Base-by-base conservation (phyloP, 2,113 vertebrate species). In the Stercorarius parasiticus region DNA sequence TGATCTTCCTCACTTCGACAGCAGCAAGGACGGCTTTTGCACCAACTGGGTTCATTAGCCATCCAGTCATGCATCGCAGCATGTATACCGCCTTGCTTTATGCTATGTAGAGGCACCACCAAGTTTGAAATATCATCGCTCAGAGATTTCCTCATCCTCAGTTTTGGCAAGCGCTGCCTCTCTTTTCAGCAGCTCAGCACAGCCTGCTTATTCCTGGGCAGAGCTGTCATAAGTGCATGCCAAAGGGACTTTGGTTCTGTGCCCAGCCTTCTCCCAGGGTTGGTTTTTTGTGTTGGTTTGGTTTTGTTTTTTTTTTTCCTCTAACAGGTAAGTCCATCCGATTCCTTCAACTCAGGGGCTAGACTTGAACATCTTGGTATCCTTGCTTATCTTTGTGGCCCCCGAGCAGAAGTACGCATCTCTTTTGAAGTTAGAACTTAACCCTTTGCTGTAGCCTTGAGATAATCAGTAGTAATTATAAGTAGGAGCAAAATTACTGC, bases 371-470 rank as follows among this genome's bases (percentile, higher is more conserved):
- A 53, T 90, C 95, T 93, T 77, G 71, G 67, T 80, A 90, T 92
- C 82, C 40, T 73, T 86, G 49, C 93, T 95, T 96, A 95, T 90
- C 93, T 95, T 70, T 91, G 45, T 89, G 70, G 89, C 73, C 34
- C 52, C 52, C 29, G 8, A 94, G 91, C 87, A 96, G 78, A 91
- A 21, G 40, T 2, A 82, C 70, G 38, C 65, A 82, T 79, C 43
- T 87, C 91, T 90, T 96, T 95, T 96, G 93, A 96, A 95, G 91
- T 76, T 74, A 89, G 47, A 16, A 82, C 34, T 94, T 96, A 95
- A 91, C 72, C 61, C 78, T 94, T 93, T 90, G 23, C 73, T 74
- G 40, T 93, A 94, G 87, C 53, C 81, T 83, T 79, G 36, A 95
- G 70, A 87, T 62, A 94, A 52, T 64, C 65, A 59, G 52, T 67